Base-by-base conservation (phyloP, 2,797 vertebrate species). In the Scolopax bukidnonensis region DNA sequence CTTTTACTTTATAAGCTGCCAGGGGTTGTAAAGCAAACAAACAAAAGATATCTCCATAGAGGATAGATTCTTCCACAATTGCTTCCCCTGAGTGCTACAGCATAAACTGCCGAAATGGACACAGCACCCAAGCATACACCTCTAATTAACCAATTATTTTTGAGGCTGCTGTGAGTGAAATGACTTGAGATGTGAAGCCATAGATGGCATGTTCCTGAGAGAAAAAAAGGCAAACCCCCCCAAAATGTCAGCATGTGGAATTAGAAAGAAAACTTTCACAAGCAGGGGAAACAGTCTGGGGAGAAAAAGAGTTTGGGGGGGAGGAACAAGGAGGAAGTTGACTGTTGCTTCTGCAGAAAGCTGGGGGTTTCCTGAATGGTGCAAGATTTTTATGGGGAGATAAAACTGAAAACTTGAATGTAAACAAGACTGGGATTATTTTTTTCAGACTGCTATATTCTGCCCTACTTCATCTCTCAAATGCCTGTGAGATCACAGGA, bases 61-160 rank as follows among this genome's bases (percentile, higher is more conserved):
- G 14, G 17, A 36, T 9, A 36, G 43, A 77, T 89, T 85, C 56
- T 92, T 84, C 64, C 57, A 77, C 48, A 41, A 10, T 33, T 71
- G 10, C 48, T 86, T 71, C 17, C 65, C 64, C 71, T 19, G 45
- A 59, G 23, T 33, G 53, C 56, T 41, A 45, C 43, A 59, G 67
- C 53, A 47, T 43, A 48, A 93, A 60, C 77, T 83, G 45, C 64
- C 3, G 7, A 87, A 87, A 80, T 21, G 75, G 68, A 75, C 27
- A 30, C 43, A 89, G 75, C 40, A 73, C 61, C 81, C 81, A 75
- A 85, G 36, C 77, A 77, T 68, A 43, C 77, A 83, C 77, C 73
- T 91, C 43, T 76, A 71, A 89, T 90, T 91, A 90, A 80, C 53
- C 70, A 86, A 57, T 84, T 90, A 89, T 84, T 87, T 89, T 76